These are phyloP conservation scores for Bombus waltoni DNA, from an alignment of 1,140 invertebrate species.

Conservation along the genomic window DNA sequence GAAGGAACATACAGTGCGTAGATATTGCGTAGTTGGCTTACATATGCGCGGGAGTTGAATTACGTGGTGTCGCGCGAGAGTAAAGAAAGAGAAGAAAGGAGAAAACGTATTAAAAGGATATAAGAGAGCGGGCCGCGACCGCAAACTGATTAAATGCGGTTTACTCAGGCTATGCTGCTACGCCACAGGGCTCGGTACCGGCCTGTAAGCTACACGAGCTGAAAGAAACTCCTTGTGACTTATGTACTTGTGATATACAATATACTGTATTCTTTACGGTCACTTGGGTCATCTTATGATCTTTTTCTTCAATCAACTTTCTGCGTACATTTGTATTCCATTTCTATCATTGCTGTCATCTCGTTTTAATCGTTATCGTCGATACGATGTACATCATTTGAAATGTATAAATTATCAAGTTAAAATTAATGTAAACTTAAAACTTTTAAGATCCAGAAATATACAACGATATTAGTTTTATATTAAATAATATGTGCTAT, in stretches of 20 bases:
- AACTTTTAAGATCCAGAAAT: no score
- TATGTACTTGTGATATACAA: background rate
- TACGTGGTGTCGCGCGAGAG: slow-evolving; percentile 64
- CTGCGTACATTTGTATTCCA: no score
- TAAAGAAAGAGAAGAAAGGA: slow-evolving; percentile 57
- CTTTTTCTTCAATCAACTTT: background rate
- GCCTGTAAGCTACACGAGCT: slow-evolving; percentile 49
- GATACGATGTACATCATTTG: no score
- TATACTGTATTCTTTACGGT: background rate
- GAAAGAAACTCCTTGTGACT: slow-evolving; percentile 48
- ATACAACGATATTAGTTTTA: no score
- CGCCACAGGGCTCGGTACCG: slow-evolving; percentile 43
- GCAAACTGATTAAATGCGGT: slow-evolving; percentile 81
- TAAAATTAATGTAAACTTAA: no score
- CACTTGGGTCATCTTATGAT: background rate
- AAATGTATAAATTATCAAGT: no score
- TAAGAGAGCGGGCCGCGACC: slow-evolving; percentile 70
- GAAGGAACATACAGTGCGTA: slow-evolving; percentile 10
- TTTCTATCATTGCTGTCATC: no score
- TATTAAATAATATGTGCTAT: no score
- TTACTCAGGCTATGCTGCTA: slow-evolving; percentile 49
- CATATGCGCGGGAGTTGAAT: slow-evolving; percentile 69
- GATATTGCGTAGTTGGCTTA: slow-evolving; percentile 43
- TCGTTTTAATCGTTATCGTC: no score
- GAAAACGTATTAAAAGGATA: slow-evolving; percentile 67